Conservation (phyloP, 2,113 vertebrate species). For the Hiodon alosoides region DNA sequence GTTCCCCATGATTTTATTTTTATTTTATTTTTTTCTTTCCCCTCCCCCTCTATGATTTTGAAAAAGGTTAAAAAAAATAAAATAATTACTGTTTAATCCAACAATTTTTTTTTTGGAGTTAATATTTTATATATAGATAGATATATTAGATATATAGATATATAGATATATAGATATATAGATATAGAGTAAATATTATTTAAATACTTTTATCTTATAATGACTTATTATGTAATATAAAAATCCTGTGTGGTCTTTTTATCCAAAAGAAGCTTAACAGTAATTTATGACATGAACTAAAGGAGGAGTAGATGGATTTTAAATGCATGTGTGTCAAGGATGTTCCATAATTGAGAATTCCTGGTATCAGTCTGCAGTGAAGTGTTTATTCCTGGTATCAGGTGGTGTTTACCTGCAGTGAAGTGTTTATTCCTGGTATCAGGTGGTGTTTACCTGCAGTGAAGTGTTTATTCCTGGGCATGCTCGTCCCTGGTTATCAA, state of each 20-base stretch:
- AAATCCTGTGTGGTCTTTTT: not conserved
- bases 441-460: not conserved
- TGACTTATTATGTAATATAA: no score
- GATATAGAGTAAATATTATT: no score
- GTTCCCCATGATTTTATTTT: constrained; percentile 4
- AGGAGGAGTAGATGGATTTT: not conserved
- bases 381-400: not conserved
- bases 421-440: not conserved
- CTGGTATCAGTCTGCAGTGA: not conserved
- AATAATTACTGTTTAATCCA: no score
- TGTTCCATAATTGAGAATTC: not conserved
- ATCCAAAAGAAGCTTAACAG: not conserved
- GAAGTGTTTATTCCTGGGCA: not conserved
- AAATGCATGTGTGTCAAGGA: not conserved
- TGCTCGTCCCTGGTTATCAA: not conserved
- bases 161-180: no score
- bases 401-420: not conserved
- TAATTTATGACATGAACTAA: not conserved
- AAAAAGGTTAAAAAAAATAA: no score
- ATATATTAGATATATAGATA: no score
- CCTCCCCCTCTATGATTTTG: no score
- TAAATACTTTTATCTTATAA: no score
- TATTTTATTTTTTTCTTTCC: not conserved
- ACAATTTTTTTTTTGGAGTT: no score
- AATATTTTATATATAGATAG: no score